Conservation (phyloP, 2,888 invertebrate genomes). For the Melieria picta region DNA sequence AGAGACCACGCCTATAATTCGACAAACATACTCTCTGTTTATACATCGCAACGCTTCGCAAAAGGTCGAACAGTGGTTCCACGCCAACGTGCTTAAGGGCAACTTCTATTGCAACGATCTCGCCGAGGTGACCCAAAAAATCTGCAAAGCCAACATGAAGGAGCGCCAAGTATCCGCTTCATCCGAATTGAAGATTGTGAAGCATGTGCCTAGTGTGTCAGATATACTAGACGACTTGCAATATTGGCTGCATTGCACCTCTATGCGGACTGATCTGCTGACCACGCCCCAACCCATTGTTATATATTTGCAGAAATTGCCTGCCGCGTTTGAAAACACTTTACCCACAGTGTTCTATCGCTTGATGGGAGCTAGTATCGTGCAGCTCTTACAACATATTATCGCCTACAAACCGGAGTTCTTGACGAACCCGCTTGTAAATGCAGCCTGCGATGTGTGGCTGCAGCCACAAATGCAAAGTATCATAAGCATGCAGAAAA, state of each 20-base stretch:
- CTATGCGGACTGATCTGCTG: constrained; percentile 52
- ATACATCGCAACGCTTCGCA: constrained; percentile 67
- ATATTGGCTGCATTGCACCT: constrained; percentile 57
- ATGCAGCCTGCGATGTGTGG: constrained; percentile 48
- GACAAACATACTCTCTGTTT: constrained; percentile 68
- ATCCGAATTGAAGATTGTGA: constrained; percentile 47
- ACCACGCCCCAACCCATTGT: constrained; percentile 39
- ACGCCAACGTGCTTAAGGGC: constrained; percentile 64
- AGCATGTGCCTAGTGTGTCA: constrained; percentile 48
- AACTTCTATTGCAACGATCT: constrained; percentile 54
- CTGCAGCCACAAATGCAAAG: constrained; percentile 37
- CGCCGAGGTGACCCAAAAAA: constrained; percentile 51
- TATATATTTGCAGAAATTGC: constrained; percentile 46
- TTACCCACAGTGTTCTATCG: constrained; percentile 58
- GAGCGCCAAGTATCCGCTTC: constrained; percentile 41
- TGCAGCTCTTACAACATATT: constrained; percentile 59
- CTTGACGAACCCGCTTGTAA: constrained; percentile 49
- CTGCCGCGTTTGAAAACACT: constrained; percentile 47
- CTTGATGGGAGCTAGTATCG: constrained; percentile 50
- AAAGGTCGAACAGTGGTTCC: constrained; percentile 70
- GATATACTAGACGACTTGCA: constrained; percentile 57
- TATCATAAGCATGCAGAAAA: not conserved
- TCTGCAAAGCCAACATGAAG: constrained; percentile 49
- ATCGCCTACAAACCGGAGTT: constrained; percentile 51
- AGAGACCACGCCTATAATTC: constrained; percentile 67